Evolutionary conservation across 1,140 invertebrate species (phyloP).

Genomic region (Reticulitermes speratus): DNA sequence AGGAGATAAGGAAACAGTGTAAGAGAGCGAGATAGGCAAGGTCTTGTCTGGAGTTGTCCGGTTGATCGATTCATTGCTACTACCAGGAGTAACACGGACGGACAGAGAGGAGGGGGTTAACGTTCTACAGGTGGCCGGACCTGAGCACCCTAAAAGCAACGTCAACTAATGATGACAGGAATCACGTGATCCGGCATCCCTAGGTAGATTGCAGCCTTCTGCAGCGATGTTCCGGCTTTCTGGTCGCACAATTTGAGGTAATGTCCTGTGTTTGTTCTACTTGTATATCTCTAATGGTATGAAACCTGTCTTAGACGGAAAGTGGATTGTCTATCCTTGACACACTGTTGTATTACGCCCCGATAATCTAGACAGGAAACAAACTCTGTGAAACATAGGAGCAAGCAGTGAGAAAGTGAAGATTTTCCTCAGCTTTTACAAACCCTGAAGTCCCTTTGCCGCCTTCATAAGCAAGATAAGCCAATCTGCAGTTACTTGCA

Average conservation of each 20-base stretch:
- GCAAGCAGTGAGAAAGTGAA: too few species aligned
- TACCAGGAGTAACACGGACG: not conserved
- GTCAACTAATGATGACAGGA: not conserved
- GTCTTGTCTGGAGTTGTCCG: conserved; percentile 12
- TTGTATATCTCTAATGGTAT: too few species aligned
- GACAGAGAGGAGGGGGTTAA: not conserved
- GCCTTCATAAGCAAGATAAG: too few species aligned
- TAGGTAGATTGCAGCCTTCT: not conserved
- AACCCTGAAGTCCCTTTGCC: too few species aligned
- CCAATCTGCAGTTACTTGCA: too few species aligned
- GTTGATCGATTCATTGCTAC: not conserved
- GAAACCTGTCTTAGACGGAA: too few species aligned
- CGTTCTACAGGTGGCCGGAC: not conserved
- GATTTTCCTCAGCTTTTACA: too few species aligned
- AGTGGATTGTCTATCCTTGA: too few species aligned
- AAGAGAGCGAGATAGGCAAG: not conserved
- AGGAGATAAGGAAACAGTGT: not conserved
- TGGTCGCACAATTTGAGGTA: not conserved
- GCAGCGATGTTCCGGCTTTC: not conserved
- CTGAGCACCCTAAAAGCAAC: not conserved
- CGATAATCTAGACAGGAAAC: too few species aligned
- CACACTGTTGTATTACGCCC: too few species aligned
- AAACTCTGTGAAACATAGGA: too few species aligned
- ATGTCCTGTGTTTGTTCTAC: not conserved
- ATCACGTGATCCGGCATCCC: not conserved